Percentiles rank a stretch among this genome's conserved stretches.
Conservation (phyloP, 2,113 vertebrate species). For the Pseudorhombus dupliciocellatus region DNA sequence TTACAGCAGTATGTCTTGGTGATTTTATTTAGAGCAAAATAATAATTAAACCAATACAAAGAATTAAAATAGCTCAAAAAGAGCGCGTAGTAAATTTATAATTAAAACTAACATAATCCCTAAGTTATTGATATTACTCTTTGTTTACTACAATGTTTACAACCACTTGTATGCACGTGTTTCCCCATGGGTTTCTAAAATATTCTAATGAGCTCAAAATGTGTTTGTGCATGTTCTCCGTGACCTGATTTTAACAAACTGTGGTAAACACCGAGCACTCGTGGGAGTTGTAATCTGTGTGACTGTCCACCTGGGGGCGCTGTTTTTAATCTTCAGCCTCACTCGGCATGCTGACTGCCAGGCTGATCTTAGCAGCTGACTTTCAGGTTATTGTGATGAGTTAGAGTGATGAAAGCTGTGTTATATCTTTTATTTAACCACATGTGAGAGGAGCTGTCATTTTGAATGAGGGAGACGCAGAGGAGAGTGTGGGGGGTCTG, state of each 20-base stretch:
- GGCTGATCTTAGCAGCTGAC: neutral
- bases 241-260: neutral
- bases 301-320: conserved; percentile 60
- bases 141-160: no score
- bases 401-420: no score
- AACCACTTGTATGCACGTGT: neutral
- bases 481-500: no score
- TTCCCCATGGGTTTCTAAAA: neutral
- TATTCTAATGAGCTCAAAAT: neutral
- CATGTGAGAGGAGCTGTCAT: neutral
- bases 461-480: no score
- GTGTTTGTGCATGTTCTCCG: neutral
- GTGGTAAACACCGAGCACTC: neutral
- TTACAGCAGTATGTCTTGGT: no score
- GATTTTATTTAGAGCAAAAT: no score
- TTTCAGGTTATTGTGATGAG: neutral
- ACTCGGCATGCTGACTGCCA: neutral
- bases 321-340: conserved; percentile 31
- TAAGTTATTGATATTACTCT: no score
- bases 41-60: no score
- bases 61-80: no score
- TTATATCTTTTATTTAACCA: no score
- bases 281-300: neutral
- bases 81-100: no score
- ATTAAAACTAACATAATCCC: no score